Base-by-base conservation (phyloP, 2,797 vertebrate genomes). In the Poeciliopsis turneri region DNA sequence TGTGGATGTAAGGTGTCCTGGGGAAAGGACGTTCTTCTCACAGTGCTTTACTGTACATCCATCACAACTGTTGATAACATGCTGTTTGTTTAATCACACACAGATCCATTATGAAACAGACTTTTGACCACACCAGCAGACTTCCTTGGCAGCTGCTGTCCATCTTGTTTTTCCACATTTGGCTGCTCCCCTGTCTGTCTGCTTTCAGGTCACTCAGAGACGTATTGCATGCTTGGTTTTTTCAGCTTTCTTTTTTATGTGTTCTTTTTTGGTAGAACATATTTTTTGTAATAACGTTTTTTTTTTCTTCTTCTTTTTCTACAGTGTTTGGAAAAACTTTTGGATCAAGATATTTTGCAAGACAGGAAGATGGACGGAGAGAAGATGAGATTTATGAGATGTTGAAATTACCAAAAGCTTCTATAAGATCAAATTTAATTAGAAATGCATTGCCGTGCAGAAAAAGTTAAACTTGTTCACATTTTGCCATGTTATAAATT, bases 1-100 rank as follows among this genome's bases (percentile, higher is more conserved):
- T 78, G 83, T 82, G 47, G 72, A 77, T 82, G 43, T 72, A 85
- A 76, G 23, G 84, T 80, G 16, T 85, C 83, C 36, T 10, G 49
- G 83, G 80, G 41, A 84, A 84, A 86, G 7, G 51, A 51, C 73
- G 77, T 53, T 33, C 43, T 79, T 79, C 61, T 55, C 73, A 61
- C 77, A 74, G 55, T 39, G 9, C 77, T 70, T 30, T n/a, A 23
- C 77, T 76, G 25, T 72, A 43, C 68, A 83, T 91, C 68, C 72
- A 73, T 93, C 86, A 84, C 11, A 81, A 82, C 78, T 77, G 85
- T 74, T 86, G 77, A 90, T 91, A 90, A 90, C 18, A 41, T 71
- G 39, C 75, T 85, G 79, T 90, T 92, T 90, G 77, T 80, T 86
- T 87, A 87, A 80, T 89, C 47, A 47, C 80, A 80, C 53, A 39